phyloP scores from a whole-genome alignment of 2,797 vertebrate species.

The Neoniphon sammara region DNA sequence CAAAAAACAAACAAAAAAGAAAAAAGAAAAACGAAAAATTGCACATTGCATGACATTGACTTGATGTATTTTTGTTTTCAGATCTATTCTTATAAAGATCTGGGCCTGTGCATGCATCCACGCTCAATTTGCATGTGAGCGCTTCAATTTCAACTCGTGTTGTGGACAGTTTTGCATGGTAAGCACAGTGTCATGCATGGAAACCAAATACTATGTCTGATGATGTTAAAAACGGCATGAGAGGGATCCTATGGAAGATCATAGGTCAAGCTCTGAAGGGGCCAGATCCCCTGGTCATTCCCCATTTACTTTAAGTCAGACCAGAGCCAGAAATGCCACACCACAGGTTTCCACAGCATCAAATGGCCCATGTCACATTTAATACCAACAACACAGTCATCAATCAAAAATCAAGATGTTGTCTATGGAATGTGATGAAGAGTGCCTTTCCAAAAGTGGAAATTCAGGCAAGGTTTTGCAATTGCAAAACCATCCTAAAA shows the following conservation, averaged over 20 bases:
- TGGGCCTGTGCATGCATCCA: conserved; percentile 6
- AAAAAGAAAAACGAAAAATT: too few species aligned
- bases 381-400: conserved; percentile 30
- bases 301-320: not conserved
- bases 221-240: conserved; percentile 34
- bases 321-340: not conserved
- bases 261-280: conserved; percentile 40
- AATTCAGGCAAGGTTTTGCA: not conserved
- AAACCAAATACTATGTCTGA: conserved; percentile 13
- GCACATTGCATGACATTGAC: not conserved
- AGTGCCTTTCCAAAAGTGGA: conserved; percentile 36
- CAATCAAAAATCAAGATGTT: conserved; percentile 28
- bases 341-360: conserved; percentile 17
- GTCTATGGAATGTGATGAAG: not conserved
- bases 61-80: not conserved
- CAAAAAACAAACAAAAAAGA: too few species aligned
- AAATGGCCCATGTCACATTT: conserved; percentile 49
- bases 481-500: too few species aligned
- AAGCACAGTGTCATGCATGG: conserved; percentile 3
- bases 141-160: not conserved
- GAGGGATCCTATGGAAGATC: not conserved
- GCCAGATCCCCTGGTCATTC: conserved; percentile 3
- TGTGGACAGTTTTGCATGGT: conserved; percentile 7
- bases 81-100: not conserved
- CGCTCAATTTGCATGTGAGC: not conserved